phyloP scores from a whole-genome alignment of 1,140 invertebrate genomes.

The Drosophila nikananu region DNA sequence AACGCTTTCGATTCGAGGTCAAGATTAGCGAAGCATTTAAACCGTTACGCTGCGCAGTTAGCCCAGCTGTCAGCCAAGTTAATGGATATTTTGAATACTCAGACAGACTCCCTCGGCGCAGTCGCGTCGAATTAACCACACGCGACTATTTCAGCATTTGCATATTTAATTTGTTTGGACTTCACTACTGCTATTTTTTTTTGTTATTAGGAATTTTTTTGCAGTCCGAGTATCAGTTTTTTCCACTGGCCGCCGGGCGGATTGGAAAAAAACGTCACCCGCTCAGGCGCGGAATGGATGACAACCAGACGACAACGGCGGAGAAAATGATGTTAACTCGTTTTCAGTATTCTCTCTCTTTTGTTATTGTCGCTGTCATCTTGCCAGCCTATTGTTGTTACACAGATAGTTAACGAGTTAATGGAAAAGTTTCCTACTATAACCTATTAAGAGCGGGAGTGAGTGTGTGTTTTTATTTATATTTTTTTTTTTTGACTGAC shows the following conservation, averaged over 20 bases:
- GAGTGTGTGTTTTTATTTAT: constrained; percentile 14
- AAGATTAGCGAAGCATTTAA: constrained; percentile 56
- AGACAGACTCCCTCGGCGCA: constrained; percentile 17
- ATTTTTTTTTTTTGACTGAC: constrained; percentile 50
- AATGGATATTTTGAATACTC: constrained; percentile 9
- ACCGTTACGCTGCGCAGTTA: constrained; percentile 64
- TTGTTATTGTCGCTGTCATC: constrained; percentile 35
- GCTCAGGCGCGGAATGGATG: constrained; percentile 62
- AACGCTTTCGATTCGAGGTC: constrained; percentile 51
- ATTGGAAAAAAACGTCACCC: constrained; percentile 61
- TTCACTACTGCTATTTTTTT: constrained; percentile 30
- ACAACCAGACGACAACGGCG: constrained; percentile 57
- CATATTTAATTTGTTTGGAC: constrained; percentile 64
- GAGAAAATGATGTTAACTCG: constrained; percentile 60
- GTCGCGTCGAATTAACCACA: constrained; percentile 54
- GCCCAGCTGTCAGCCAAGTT: constrained; percentile 15
- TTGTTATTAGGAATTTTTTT: constrained; percentile 3
- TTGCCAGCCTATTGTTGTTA: constrained; percentile 62
- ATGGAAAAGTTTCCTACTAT: constrained; percentile 74
- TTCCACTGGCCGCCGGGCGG: constrained; percentile 40
- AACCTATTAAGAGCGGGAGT: constrained; percentile 38
- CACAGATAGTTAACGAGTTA: constrained; percentile 71
- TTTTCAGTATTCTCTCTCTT: constrained; percentile 4
- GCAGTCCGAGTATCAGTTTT: constrained; percentile 42
- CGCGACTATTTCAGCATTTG: constrained; percentile 53